phyloP scores from a whole-genome alignment of 2,797 vertebrate genomes.

The Meriones psammophilus region DNA sequence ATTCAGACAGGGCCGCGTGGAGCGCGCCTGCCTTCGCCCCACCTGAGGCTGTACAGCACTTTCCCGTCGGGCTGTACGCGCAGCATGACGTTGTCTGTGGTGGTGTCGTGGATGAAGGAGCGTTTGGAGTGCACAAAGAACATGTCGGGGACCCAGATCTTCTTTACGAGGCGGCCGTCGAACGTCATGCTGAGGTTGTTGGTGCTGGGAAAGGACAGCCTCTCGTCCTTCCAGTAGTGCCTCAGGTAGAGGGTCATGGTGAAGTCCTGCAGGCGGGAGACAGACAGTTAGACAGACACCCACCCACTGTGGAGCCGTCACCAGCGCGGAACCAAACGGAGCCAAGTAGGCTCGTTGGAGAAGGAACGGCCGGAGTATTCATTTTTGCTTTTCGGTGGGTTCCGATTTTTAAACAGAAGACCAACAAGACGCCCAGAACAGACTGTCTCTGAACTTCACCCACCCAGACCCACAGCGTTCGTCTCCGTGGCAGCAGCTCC shows the following conservation, averaged over 20 bases:
- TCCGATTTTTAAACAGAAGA: too few species aligned
- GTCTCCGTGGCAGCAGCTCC: not conserved
- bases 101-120: slow-evolving; percentile 99
- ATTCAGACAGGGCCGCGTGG: not conserved
- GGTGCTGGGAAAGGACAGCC: slow-evolving; percentile 96
- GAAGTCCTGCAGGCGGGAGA: slow-evolving; percentile 92
- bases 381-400: too few species aligned
- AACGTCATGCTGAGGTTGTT: slow-evolving; percentile 99
- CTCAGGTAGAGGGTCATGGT: slow-evolving; percentile 98
- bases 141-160: slow-evolving; percentile 99
- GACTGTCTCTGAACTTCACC: not conserved
- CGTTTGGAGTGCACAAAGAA: slow-evolving; percentile 99
- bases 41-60: slow-evolving; percentile 99
- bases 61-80: slow-evolving; percentile 97
- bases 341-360: not conserved
- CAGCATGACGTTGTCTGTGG: slow-evolving; percentile 98
- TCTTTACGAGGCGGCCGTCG: slow-evolving; percentile 97
- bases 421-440: not conserved
- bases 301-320: not conserved
- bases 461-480: too few species aligned
- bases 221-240: slow-evolving; percentile 99
- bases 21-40: not conserved
- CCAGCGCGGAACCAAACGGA: not conserved
- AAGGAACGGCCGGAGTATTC: too few species aligned
- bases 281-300: not conserved